Evolutionary conservation across 2,797 vertebrate genomes (phyloP), one percentile per base, ranked within the genome.

Genomic region (Urosaurus nigricauda): DNA sequence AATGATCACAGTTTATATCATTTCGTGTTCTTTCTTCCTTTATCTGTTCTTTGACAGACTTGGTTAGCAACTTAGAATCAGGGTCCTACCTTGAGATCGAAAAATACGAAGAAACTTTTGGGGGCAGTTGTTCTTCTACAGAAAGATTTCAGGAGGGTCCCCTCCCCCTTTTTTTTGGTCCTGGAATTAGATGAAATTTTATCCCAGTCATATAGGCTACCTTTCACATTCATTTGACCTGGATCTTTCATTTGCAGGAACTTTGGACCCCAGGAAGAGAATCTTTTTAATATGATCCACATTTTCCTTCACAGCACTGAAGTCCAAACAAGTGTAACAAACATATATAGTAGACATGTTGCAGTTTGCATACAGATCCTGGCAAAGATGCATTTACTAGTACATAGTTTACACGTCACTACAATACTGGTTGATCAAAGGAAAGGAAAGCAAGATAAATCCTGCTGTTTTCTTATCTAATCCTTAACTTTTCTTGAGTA

Each of bases 81-180:
- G 21, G 90, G n/a, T 35, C 88, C n/a, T 37, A 90, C 79, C 43
- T 91, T 87, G 81, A 85, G 17, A 35, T 40, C 16, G 79, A 29
- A 16, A 24, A 29, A 17, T 1, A 26, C 79, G n/a, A 88, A 79
- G 81, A 60, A 71, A 53, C 16, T 51, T 51, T 0, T 68, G 13
- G 84, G 87, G 84, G 58, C 17, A 40, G 13, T 2, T 43, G 43
- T 87, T 53, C 5, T 26, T 12, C 26, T 37, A 2, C n/a, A 32
- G 6, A 56, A 40, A 68, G 11, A 29, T 85, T 3, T 73, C 4
- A 35, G 77, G 56, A 53, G 21, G 21, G 60, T 47, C 79, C 19
- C 8, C 3, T 13, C 14, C 1, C 0, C 14, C 14, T 14, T 9
- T 24, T 26, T 84, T 68, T 37, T 35, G 68, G 24, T 58, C 21